A percentile compares a stretch with the other conserved stretches of the same genome.
Evolutionary conservation across 2,888 invertebrate genomes (phyloP).

Genomic region (Drosophila suboccidentalis): DNA sequence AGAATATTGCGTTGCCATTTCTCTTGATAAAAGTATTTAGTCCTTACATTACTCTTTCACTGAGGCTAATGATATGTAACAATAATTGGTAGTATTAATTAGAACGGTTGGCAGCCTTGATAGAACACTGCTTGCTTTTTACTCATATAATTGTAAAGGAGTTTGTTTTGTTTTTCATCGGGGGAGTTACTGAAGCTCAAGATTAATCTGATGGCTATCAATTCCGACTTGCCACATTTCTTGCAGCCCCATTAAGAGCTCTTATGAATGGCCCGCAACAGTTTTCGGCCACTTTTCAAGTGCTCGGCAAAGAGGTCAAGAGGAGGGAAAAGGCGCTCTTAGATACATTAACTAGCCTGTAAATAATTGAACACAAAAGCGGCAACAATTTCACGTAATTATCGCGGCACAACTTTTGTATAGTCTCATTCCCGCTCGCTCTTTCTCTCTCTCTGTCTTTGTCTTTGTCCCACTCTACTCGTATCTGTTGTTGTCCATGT

Average conservation of each 20-base stretch:
- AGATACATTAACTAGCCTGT: slow-evolving; percentile 68
- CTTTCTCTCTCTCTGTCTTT: slow-evolving; percentile 26
- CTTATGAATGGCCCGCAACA: slow-evolving; percentile 53
- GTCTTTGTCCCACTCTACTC: not conserved
- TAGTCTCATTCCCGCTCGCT: slow-evolving; percentile 19
- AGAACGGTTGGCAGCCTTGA: too few relatives aligned
- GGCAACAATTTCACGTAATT: slow-evolving; percentile 63
- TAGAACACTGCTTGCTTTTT: too few relatives aligned
- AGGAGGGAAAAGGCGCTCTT: slow-evolving; percentile 25
- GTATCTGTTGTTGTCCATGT: not conserved
- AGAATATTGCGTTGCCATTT: too few relatives aligned
- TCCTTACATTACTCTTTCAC: too few relatives aligned
- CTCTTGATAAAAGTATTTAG: too few relatives aligned
- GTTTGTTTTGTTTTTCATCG: slow-evolving; percentile 2
- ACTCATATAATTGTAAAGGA: slow-evolving; percentile 2
- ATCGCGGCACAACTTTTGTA: slow-evolving; percentile 43
- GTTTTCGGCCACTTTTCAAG: slow-evolving; percentile 56
- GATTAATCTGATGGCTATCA: slow-evolving; percentile 30
- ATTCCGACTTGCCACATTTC: slow-evolving; percentile 17
- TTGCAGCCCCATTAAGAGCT: slow-evolving; percentile 44
- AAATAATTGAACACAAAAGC: slow-evolving; percentile 74
- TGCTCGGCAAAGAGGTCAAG: not conserved
- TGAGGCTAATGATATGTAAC: too few relatives aligned
- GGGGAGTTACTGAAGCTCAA: not conserved
- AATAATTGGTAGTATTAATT: too few relatives aligned